A percentile compares a stretch with the other conserved stretches of the same genome.
Evolutionary conservation across 2,888 invertebrate species (phyloP).

Genomic region (Graphium colonna): DNA sequence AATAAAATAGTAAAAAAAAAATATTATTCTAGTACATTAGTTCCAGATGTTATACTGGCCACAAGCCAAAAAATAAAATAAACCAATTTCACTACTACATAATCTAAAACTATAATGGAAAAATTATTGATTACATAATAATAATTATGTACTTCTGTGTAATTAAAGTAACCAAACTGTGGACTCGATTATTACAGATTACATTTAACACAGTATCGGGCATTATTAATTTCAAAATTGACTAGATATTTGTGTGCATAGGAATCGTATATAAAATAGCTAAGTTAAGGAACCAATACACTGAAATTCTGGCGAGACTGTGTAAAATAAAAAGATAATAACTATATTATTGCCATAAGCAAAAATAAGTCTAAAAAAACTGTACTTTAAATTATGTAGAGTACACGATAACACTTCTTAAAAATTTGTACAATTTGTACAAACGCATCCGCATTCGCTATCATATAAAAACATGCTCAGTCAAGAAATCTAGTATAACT

Average conservation of each 20-base stretch:
- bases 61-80: conserved; percentile 56
- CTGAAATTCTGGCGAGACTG: conserved; percentile 69
- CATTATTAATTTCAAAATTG: conserved; percentile 78
- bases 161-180: conserved; percentile 57
- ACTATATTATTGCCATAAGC: conserved; percentile 69
- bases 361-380: conserved; percentile 60
- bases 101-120: conserved; percentile 69
- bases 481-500: conserved; percentile 53
- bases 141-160: conserved; percentile 63
- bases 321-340: conserved; percentile 57
- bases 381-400: conserved; percentile 73
- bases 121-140: conserved; percentile 51
- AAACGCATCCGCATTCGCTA: conserved; percentile 57
- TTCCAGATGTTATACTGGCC: conserved; percentile 61
- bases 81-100: conserved; percentile 64
- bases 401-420: conserved; percentile 67
- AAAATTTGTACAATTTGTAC: conserved; percentile 72
- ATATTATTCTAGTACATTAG: conserved; percentile 49
- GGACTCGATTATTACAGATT: conserved; percentile 53
- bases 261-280: conserved; percentile 74
- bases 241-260: conserved; percentile 79
- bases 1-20: conserved; percentile 48
- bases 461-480: conserved; percentile 55
- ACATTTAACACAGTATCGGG: conserved; percentile 59
- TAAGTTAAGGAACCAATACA: conserved; percentile 77